Evolutionary conservation across 1,140 invertebrate genomes (phyloP).

Genomic region (Contarinia nasturtii): DNA sequence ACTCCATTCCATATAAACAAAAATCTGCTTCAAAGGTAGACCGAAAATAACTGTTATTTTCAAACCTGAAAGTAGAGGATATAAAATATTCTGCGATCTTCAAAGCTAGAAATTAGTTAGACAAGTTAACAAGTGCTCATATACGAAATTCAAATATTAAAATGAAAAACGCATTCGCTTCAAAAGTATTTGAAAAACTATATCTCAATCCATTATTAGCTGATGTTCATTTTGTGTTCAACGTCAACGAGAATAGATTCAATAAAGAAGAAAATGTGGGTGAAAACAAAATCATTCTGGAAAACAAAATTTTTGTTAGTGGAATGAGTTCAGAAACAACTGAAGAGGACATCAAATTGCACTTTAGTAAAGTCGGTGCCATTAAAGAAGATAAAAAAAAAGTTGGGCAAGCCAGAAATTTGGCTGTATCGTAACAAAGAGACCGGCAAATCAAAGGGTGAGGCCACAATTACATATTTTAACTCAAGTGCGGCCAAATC

Average conservation of each 20-base stretch:
- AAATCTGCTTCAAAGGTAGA: too few species aligned
- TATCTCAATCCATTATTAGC: neutral
- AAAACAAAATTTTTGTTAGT: constrained; percentile 90
- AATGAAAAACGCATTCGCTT: neutral
- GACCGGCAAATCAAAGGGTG: constrained; percentile 82
- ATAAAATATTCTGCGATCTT: too few species aligned
- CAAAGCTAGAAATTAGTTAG: too few species aligned
- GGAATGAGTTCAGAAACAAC: constrained; percentile 69
- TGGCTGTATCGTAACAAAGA: constrained; percentile 97
- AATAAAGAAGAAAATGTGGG: constrained; percentile 28
- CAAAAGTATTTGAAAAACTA: neutral
- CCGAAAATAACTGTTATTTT: too few species aligned
- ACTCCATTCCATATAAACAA: too few species aligned
- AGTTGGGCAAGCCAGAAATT: constrained; percentile 82
- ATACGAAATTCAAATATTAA: too few species aligned
- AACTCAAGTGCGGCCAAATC: constrained; percentile 85
- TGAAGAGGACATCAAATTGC: constrained; percentile 71
- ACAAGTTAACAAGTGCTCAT: too few species aligned
- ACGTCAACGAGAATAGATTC: neutral
- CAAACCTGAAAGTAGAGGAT: too few species aligned
- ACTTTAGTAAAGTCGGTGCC: constrained; percentile 89
- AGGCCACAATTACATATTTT: constrained; percentile 94
- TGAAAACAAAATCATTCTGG: constrained; percentile 56
- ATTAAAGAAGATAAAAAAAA: constrained; percentile 86
- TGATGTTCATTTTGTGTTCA: neutral